Base-by-base conservation (phyloP, 2,888 invertebrate genomes). In the Pristionchus mayeri region DNA sequence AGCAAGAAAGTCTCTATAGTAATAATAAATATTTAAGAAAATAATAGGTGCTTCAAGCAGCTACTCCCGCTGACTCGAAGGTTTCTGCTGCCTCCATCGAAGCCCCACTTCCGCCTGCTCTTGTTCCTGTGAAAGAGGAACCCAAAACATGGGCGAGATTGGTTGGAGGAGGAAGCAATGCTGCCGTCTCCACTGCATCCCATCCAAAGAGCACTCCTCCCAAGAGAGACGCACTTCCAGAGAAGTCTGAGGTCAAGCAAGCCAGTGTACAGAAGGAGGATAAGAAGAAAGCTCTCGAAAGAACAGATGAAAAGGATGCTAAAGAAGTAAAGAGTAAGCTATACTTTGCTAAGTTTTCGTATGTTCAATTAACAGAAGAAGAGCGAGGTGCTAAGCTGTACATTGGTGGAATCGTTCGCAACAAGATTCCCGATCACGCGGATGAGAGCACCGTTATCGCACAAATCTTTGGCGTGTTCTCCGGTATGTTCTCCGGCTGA, bases 341-440 rank as follows among this genome's bases (percentile, higher is more conserved):
- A 44, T 44, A 44, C 7, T 44, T 9, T 44, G 44, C 44, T 44
- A 44, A 44, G 44, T 44, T 9, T 44, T 44, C 44, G 44, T n/a
- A 18, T 13, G 7, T 21, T 52, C 18, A 4, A 6, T 3, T 24
- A 30, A 3, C 37, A 71, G 71, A 30, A 84, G 84, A 84, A 13
- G 84, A 84, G 24, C 75, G 71, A 40, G 84, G 84, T 2, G 18
- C 75, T n/a, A 84, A 84, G 75, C 37, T 84, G 21, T 75, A 84
- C 54, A 84, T 84, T 27, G 84, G 84, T 30, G 84, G 84, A 50
- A 84, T 84, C n/a, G 37, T 52, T 52, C 84, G 84, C 16, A 84
- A 84, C 37, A 75, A 34, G 40, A 84, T 84, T 52, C 84, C 84
- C 13, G 75, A 84, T 27, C 21, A 37, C 6, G 13, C 18, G 18